Conservation (phyloP, 2,113 vertebrate genomes). For the Hoplias malabaricus region DNA sequence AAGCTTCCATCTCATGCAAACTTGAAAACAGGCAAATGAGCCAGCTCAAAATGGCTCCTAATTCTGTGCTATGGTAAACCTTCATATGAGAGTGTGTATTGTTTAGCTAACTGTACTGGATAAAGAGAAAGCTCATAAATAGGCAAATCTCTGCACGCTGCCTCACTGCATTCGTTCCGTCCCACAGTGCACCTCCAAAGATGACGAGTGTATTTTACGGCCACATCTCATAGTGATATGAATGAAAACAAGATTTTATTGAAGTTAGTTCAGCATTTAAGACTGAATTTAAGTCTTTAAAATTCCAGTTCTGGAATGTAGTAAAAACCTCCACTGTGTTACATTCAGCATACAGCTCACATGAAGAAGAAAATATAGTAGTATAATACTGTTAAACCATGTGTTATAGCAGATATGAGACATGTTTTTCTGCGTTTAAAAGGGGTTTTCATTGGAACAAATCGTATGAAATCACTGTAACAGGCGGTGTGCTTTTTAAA, state of each 20-base stretch:
- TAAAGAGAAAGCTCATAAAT: constrained; percentile 25
- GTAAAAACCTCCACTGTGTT: constrained; percentile 5
- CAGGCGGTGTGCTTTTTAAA: constrained; percentile 7
- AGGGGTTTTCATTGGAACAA: not conserved
- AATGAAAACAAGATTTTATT: not conserved
- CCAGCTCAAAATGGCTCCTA: constrained; percentile 24
- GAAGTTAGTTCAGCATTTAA: constrained; percentile 21
- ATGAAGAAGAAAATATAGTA: not conserved
- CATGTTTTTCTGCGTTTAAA: constrained; percentile 7
- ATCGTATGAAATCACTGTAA: not conserved
- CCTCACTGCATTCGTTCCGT: not conserved
- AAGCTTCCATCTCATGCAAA: constrained; percentile 26
- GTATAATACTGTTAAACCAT: constrained; percentile 12
- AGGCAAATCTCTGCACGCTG: not conserved
- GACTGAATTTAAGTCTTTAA: not conserved
- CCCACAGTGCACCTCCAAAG: not conserved
- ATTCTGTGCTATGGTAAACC: constrained; percentile 20
- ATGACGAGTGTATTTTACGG: not conserved
- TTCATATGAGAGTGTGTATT: not conserved
- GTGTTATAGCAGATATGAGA: constrained; percentile 8
- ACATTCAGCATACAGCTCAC: not conserved
- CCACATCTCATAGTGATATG: not conserved
- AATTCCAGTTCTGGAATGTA: constrained; percentile 33
- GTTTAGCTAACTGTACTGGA: constrained; percentile 9
- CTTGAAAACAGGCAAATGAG: not conserved